A percentile compares a stretch with the other conserved stretches of the same genome.
Conservation (phyloP, 2,113 vertebrate genomes). For the Cottus gobio region DNA sequence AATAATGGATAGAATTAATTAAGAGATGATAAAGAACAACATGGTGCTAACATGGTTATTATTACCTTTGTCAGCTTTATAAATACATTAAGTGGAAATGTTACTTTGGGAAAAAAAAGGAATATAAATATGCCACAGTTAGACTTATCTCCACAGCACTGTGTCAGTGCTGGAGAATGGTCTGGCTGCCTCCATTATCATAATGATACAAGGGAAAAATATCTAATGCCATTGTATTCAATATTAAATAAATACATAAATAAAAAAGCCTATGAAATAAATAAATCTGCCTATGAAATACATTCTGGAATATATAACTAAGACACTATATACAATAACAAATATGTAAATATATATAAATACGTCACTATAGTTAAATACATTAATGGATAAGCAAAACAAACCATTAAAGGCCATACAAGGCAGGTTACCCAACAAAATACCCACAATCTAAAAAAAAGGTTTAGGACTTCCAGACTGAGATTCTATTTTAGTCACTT, state of each 20-base stretch:
- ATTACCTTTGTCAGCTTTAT: neutral
- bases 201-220: neutral
- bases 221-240: neutral
- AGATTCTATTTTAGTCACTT: neutral
- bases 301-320: neutral
- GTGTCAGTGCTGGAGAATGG: neutral
- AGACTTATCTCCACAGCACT: neutral
- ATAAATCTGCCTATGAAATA: neutral
- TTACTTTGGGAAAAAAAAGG: neutral
- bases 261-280: neutral
- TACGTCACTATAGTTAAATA: neutral
- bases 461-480: no score
- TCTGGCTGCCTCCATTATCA: neutral
- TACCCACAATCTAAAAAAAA: neutral
- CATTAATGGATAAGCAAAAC: neutral
- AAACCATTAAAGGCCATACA: no score
- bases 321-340: neutral
- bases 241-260: neutral
- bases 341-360: neutral
- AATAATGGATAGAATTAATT: slow-evolving; percentile 14
- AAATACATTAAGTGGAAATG: slow-evolving; percentile 25
- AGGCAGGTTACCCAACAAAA: no score
- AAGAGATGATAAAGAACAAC: neutral
- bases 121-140: neutral
- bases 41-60: neutral